A percentile compares a stretch with the other conserved stretches of the same genome.
Conservation (phyloP, 2,888 invertebrate species). For the Eilema griseolum region DNA sequence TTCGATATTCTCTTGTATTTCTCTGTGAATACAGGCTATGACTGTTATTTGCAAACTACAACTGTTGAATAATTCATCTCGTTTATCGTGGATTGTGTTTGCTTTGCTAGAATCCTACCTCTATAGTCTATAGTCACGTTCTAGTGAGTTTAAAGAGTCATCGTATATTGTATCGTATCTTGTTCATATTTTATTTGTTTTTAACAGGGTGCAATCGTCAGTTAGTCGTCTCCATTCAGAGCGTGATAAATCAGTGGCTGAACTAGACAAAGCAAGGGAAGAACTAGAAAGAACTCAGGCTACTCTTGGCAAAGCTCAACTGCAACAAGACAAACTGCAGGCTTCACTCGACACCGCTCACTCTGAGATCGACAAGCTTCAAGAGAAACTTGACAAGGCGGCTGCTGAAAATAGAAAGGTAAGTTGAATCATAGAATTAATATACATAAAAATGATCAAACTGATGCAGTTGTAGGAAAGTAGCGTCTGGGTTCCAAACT, state of each 20-base stretch:
- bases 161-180: no score
- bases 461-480: neutral
- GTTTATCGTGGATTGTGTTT: neutral
- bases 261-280: conserved; percentile 94
- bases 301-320: conserved; percentile 95
- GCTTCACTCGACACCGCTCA: conserved; percentile 95
- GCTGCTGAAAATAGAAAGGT: conserved; percentile 94
- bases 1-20: no score
- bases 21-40: neutral
- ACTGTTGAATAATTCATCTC: neutral
- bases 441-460: neutral
- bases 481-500: no score
- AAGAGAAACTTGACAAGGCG: conserved; percentile 95
- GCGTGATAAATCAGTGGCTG: conserved; percentile 94
- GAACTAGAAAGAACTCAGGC: conserved; percentile 96
- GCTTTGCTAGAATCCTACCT: neutral
- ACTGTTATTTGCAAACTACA: neutral
- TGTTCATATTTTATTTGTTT: neutral
- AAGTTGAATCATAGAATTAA: conserved; percentile 54
- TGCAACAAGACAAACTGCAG: conserved; percentile 96
- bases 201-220: conserved; percentile 90
- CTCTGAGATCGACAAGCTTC: conserved; percentile 95
- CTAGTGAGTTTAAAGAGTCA: neutral
- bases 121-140: neutral
- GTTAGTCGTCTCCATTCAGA: conserved; percentile 95